phyloP scores from a whole-genome alignment of 2,888 invertebrate genomes.

The Erannis defoliaria region DNA sequence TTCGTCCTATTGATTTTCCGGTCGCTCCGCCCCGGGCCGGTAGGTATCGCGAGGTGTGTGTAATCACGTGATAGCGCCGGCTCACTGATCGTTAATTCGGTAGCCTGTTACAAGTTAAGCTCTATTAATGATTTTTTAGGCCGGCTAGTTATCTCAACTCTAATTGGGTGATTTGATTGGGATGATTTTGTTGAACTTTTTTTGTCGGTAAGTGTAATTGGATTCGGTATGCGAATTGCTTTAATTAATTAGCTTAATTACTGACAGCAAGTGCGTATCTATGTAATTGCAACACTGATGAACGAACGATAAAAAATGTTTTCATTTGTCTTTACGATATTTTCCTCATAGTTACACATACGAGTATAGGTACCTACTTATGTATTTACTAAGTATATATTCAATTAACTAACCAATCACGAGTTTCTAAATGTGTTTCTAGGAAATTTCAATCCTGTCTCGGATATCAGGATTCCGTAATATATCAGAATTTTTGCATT shows the following conservation, averaged over 20 bases:
- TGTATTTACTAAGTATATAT: no score
- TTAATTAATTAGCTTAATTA: conserved; percentile 13
- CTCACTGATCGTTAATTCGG: conserved; percentile 77
- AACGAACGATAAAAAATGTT: not conserved
- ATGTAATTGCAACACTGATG: not conserved
- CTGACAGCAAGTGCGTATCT: not conserved
- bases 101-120: conserved; percentile 75
- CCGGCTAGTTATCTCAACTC: conserved; percentile 66
- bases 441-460: no score
- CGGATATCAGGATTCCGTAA: no score
- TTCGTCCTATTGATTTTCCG: conserved; percentile 31
- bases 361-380: no score
- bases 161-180: conserved; percentile 55
- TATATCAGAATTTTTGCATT: no score
- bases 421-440: no score
- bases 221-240: conserved; percentile 1
- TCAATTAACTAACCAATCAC: no score
- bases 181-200: conserved; percentile 7
- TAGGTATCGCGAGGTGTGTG: conserved; percentile 74
- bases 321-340: not conserved
- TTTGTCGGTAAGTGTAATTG: conserved; percentile 5
- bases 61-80: conserved; percentile 78
- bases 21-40: conserved; percentile 61
- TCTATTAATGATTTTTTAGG: conserved; percentile 78
- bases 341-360: no score